A percentile compares a stretch with the other conserved stretches of the same genome.
Evolutionary conservation across 2,888 invertebrate species (phyloP).

Genomic region (Stratiomys singularior): DNA sequence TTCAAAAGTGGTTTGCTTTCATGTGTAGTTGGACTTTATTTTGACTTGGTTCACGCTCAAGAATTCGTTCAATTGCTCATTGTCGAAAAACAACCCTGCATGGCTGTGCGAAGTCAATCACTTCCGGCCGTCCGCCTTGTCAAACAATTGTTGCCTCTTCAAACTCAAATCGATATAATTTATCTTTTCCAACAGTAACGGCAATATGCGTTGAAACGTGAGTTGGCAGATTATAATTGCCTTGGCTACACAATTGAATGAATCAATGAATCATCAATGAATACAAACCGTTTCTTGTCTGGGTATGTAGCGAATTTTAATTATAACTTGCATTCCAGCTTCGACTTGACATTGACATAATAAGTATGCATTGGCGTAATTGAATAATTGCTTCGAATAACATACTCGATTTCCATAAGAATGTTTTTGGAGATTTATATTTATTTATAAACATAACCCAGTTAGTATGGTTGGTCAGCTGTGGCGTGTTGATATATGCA

Average conservation of each 20-base stretch:
- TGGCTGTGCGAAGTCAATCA: neutral
- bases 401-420: neutral
- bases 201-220: constrained; percentile 14
- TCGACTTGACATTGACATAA: constrained; percentile 40
- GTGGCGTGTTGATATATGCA: too few relatives aligned
- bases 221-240: constrained; percentile 1
- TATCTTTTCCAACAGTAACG: constrained; percentile 5
- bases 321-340: constrained; percentile 14
- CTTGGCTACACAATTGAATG: neutral
- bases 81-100: too few relatives aligned
- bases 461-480: neutral
- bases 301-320: constrained; percentile 1
- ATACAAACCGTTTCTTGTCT: neutral
- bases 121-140: neutral
- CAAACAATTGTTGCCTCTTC: neutral
- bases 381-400: constrained; percentile 3
- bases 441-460: neutral
- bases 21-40: neutral
- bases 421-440: neutral
- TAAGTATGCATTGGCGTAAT: constrained; percentile 25
- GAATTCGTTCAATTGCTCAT: neutral
- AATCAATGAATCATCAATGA: constrained; percentile 12
- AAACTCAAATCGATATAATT: neutral
- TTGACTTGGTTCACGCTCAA: neutral
- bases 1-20: neutral